These are phyloP conservation scores for Spilosoma lubricipeda DNA, from an alignment of 2,888 invertebrate genomes.

Conservation along the genomic window DNA sequence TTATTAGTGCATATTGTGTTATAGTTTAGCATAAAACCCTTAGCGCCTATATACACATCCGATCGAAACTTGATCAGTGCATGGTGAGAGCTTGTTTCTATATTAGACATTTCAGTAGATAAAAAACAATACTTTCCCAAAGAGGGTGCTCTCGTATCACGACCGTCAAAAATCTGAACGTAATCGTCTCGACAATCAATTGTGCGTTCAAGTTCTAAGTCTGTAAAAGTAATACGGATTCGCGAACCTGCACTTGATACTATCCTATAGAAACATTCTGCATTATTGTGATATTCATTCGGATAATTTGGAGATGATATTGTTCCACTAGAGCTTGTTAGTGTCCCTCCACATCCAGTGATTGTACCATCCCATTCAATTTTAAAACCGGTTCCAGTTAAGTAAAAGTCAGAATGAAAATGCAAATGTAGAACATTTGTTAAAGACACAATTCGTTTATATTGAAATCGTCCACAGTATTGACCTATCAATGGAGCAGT, in stretches of 20 bases:
- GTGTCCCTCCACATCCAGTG: constrained; percentile 92
- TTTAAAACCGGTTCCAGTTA: constrained; percentile 89
- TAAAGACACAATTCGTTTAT: constrained; percentile 89
- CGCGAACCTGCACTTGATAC: constrained; percentile 90
- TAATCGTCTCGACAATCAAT: constrained; percentile 89
- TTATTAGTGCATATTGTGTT: constrained; percentile 89
- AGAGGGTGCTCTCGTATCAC: constrained; percentile 80
- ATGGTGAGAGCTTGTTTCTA: constrained; percentile 88
- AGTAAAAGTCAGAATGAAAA: constrained; percentile 91
- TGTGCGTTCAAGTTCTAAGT: constrained; percentile 89
- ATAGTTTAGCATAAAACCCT: constrained; percentile 94
- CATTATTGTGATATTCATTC: constrained; percentile 88
- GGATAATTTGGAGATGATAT: constrained; percentile 96
- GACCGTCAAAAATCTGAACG: constrained; percentile 89
- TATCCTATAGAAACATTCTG: constrained; percentile 94
- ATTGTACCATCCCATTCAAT: constrained; percentile 79
- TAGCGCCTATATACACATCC: constrained; percentile 87
- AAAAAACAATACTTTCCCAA: constrained; percentile 89
- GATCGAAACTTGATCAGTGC: constrained; percentile 91
- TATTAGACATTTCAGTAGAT: constrained; percentile 66
- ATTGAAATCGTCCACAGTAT: constrained; percentile 90
- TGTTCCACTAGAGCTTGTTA: constrained; percentile 89
- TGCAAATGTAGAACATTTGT: constrained; percentile 91
- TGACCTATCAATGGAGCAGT: constrained; percentile 92
- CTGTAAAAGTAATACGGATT: constrained; percentile 89